A percentile compares a stretch with the other conserved stretches of the same genome.
These are phyloP conservation scores for Argopecten irradians DNA, from an alignment of 1,140 invertebrate species.

Conservation along the genomic window DNA sequence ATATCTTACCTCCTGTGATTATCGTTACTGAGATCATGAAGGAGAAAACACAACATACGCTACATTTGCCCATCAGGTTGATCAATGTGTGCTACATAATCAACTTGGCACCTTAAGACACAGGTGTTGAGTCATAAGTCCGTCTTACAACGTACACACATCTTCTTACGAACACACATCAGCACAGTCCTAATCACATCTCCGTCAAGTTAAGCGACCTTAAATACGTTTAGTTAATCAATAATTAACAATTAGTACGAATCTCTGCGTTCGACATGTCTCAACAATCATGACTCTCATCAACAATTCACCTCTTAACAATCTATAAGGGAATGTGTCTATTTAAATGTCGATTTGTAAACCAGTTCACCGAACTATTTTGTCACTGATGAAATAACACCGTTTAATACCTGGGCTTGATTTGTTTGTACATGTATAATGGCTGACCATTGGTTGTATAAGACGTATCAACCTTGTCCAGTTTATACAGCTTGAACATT, in stretches of 20 bases:
- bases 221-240: background rate
- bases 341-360: constrained; percentile 1
- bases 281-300: background rate
- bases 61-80: background rate
- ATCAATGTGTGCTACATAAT: background rate
- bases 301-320: background rate
- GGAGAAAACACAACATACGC: background rate
- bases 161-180: background rate
- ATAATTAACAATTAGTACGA: background rate
- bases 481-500: no score
- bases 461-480: no score
- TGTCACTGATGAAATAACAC: background rate
- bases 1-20: background rate
- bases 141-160: background rate
- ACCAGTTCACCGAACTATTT: background rate
- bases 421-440: background rate
- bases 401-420: background rate
- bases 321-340: background rate
- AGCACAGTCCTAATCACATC: background rate
- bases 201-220: background rate
- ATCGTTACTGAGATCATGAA: background rate
- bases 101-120: background rate
- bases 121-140: background rate
- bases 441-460: background rate
- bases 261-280: background rate